Evolutionary conservation across 2,888 invertebrate genomes (phyloP).

Genomic region (Ligdia adustata): DNA sequence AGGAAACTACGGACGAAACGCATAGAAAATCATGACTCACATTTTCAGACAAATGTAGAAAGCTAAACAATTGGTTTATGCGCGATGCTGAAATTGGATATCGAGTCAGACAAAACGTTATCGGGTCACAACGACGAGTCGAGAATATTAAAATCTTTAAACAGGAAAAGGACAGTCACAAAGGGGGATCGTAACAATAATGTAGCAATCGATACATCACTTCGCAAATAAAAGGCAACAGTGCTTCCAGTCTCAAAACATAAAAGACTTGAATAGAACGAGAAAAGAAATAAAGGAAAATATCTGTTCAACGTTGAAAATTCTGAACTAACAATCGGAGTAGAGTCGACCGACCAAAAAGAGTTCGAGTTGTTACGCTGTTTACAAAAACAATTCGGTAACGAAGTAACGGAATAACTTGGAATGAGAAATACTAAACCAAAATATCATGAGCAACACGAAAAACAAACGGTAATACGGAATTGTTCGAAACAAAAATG

Average conservation of each 20-base stretch:
- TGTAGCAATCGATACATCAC: slow-evolving; percentile 25
- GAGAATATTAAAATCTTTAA: slow-evolving; percentile 16
- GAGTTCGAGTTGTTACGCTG: slow-evolving; percentile 50
- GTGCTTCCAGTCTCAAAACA: slow-evolving; percentile 16
- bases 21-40: slow-evolving; percentile 32
- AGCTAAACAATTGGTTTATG: slow-evolving; percentile 17
- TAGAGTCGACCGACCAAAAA: slow-evolving; percentile 42
- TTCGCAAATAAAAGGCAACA: slow-evolving; percentile 24
- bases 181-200: slow-evolving; percentile 20
- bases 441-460: slow-evolving; percentile 66
- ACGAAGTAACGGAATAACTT: slow-evolving; percentile 65
- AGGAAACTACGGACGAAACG: slow-evolving; percentile 37
- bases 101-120: slow-evolving; percentile 16
- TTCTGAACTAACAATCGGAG: slow-evolving; percentile 36
- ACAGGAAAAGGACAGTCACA: slow-evolving; percentile 9
- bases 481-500: slow-evolving; percentile 62
- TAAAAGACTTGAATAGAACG: slow-evolving; percentile 22
- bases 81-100: slow-evolving; percentile 14
- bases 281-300: slow-evolving; percentile 33
- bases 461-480: slow-evolving; percentile 58
- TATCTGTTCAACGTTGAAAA: slow-evolving; percentile 34
- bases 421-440: slow-evolving; percentile 54
- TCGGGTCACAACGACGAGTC: not conserved
- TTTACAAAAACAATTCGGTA: slow-evolving; percentile 63
- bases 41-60: slow-evolving; percentile 22